Percentiles rank a stretch among this genome's conserved stretches.
Conservation (phyloP, 2,888 invertebrate species). For the Drosophila colorata region DNA sequence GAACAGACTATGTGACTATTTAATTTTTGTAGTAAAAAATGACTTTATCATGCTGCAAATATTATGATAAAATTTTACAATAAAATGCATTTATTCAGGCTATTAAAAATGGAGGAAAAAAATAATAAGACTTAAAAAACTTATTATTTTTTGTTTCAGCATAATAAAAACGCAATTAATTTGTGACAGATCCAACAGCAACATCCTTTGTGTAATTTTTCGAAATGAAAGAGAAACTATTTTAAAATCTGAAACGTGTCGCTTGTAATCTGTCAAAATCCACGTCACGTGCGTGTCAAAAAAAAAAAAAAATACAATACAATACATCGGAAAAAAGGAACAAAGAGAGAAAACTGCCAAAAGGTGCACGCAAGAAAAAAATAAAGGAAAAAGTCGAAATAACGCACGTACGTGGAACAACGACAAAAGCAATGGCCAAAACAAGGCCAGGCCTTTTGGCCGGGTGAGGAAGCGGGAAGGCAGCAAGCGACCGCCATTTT, state of each 20-base stretch:
- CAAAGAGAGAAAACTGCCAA: too few species aligned
- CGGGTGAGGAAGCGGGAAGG: neutral
- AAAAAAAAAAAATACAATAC: slow-evolving; percentile 20
- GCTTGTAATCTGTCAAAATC: slow-evolving; percentile 12
- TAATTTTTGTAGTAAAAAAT: too few species aligned
- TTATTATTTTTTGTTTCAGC: neutral
- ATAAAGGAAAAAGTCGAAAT: slow-evolving; percentile 10
- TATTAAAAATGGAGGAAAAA: too few species aligned
- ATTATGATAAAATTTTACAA: neutral
- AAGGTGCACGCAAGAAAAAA: slow-evolving; percentile 15
- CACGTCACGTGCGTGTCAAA: slow-evolving; percentile 42
- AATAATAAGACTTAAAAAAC: too few species aligned
- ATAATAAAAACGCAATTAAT: slow-evolving; percentile 13
- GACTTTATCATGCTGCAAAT: neutral
- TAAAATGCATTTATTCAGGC: too few species aligned
- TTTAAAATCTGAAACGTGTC: slow-evolving; percentile 31
- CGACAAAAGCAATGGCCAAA: slow-evolving; percentile 12
- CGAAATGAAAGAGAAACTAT: slow-evolving; percentile 13
- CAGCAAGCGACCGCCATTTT: slow-evolving; percentile 21
- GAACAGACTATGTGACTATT: too few species aligned
- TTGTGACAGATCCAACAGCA: neutral
- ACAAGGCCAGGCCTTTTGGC: too few species aligned
- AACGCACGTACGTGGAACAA: neutral
- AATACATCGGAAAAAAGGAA: neutral
- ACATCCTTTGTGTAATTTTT: slow-evolving; percentile 1